Conservation (phyloP, 2,113 vertebrate genomes). For the Sterrhoptilus dennistouni region DNA sequence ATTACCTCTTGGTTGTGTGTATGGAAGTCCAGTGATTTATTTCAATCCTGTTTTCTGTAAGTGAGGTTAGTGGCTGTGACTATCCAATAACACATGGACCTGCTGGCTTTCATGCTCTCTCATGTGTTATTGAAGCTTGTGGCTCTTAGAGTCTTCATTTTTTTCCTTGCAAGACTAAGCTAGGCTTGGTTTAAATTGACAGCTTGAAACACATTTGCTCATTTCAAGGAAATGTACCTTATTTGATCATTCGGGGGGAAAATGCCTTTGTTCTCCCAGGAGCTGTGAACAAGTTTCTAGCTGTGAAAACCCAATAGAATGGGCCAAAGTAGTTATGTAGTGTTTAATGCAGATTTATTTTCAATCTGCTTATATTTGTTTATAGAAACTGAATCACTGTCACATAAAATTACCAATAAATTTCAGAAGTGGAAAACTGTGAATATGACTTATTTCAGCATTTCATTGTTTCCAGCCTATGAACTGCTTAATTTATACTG, state of each 20-base stretch:
- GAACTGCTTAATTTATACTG: conserved; percentile 16
- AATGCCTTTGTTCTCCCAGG: not conserved
- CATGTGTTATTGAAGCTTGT: conserved; percentile 81
- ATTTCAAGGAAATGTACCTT: not conserved
- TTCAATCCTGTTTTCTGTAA: conserved; percentile 62
- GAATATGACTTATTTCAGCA: conserved; percentile 23
- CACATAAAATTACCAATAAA: not conserved
- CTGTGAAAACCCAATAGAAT: not conserved
- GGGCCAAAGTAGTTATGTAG: not conserved
- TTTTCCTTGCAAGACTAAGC: conserved; percentile 25
- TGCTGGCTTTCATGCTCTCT: conserved; percentile 75
- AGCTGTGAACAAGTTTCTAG: conserved; percentile 26
- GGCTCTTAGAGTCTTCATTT: conserved; percentile 64
- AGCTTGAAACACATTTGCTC: conserved; percentile 34
- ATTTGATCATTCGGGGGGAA: not conserved
- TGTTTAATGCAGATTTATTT: not conserved
- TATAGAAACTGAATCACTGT: not conserved
- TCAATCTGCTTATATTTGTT: not conserved
- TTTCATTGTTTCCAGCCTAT: conserved; percentile 2
- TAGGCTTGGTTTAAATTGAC: conserved; percentile 26
- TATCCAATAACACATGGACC: conserved; percentile 78
- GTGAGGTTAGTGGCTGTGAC: conserved; percentile 85
- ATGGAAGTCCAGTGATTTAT: not conserved
- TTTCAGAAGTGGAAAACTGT: not conserved
- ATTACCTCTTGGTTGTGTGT: not conserved